Evolutionary conservation across 2,888 invertebrate species (phyloP).

Genomic region (Synergus itoensis): DNA sequence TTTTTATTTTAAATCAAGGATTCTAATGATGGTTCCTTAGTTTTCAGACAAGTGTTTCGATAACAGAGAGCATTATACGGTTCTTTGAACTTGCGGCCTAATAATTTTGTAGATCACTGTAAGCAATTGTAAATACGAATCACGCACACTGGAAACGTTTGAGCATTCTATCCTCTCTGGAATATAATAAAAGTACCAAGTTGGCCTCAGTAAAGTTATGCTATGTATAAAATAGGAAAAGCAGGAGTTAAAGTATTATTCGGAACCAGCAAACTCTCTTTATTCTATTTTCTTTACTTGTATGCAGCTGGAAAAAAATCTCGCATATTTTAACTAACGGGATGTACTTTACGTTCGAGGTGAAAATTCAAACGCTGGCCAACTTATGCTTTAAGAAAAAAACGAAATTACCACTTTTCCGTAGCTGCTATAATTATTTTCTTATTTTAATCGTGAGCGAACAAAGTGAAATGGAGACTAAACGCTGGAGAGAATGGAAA

Average conservation of each 20-base stretch:
- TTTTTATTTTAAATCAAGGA: neutral
- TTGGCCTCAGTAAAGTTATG: neutral
- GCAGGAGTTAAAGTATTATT: too few relatives aligned
- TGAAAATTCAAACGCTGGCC: slow-evolving; percentile 2
- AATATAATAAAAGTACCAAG: neutral
- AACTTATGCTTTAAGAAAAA: neutral
- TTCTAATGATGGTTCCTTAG: neutral
- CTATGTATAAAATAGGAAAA: too few relatives aligned
- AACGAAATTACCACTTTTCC: neutral
- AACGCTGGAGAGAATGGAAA: neutral
- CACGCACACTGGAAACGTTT: neutral
- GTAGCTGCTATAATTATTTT: neutral
- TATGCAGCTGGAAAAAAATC: too few relatives aligned
- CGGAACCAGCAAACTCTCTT: too few relatives aligned
- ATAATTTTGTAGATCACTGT: slow-evolving; percentile 65
- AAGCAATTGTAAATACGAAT: slow-evolving; percentile 14
- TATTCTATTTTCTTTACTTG: too few relatives aligned
- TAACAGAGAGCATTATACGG: slow-evolving; percentile 50
- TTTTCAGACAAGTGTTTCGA: neutral
- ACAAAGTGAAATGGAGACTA: neutral
- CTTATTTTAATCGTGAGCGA: neutral
- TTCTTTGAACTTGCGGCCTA: slow-evolving; percentile 70
- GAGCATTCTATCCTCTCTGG: neutral
- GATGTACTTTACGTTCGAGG: neutral
- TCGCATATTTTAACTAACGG: neutral